Evolutionary conservation across 2,888 invertebrate species (phyloP).

Genomic region (Reticulitermes lucifugus): DNA sequence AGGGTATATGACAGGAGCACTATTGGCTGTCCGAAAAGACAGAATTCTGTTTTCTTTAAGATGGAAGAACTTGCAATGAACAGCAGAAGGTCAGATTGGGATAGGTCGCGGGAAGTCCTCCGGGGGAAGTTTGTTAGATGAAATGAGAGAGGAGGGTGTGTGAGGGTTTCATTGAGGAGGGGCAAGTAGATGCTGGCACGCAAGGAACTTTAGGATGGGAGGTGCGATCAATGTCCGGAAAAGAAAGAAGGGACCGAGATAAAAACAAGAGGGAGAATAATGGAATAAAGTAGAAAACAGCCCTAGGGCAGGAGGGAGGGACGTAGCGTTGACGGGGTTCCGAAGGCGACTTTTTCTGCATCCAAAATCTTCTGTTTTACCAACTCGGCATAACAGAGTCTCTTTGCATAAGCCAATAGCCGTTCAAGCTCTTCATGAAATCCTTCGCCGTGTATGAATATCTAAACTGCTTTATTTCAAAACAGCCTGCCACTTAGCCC

Average conservation of each 20-base stretch:
- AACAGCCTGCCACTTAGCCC: no score
- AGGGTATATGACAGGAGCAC: no score
- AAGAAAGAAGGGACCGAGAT: slow-evolving; percentile 3
- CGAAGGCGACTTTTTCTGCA: no score
- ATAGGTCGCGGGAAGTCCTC: neutral
- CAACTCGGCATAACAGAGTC: neutral
- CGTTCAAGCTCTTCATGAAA: neutral
- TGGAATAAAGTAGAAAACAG: slow-evolving; percentile 4
- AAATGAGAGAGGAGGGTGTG: neutral
- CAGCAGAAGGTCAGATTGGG: neutral
- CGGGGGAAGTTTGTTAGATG: neutral
- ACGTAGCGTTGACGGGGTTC: neutral
- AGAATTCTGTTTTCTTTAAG: no score
- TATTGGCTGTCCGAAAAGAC: no score
- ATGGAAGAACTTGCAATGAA: no score
- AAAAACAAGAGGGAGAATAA: slow-evolving; percentile 10
- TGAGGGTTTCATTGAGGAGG: neutral
- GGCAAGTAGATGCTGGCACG: neutral
- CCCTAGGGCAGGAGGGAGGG: neutral
- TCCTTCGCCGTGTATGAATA: neutral
- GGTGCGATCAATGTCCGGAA: slow-evolving; percentile 6
- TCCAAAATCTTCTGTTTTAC: neutral
- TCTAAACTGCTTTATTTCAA: neutral
- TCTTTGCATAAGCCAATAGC: neutral
- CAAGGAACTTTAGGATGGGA: neutral